Conservation (phyloP, 2,113 vertebrate species). For the Plecturocebus donacophilus region DNA sequence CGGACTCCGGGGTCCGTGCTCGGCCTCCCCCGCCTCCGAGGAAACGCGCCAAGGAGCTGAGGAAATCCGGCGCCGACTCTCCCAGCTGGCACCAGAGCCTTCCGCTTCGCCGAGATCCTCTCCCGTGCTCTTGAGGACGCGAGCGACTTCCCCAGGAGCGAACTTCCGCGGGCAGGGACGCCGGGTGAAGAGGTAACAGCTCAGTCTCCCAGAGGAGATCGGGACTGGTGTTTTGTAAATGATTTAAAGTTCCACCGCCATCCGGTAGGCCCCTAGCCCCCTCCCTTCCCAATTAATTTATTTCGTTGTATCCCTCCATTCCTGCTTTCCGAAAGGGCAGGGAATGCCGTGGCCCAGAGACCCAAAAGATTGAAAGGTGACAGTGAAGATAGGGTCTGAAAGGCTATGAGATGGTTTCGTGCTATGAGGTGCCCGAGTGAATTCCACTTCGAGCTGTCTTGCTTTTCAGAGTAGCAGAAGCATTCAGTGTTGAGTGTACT, state of each 20-base stretch:
- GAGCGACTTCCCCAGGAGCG: background rate
- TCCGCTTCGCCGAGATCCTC: background rate
- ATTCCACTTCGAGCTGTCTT: background rate
- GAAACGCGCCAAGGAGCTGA: background rate
- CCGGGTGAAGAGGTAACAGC: background rate
- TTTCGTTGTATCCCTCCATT: background rate
- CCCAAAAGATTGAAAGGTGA: background rate
- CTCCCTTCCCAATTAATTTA: background rate
- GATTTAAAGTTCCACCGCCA: background rate
- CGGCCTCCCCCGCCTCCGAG: background rate
- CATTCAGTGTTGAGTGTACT: background rate
- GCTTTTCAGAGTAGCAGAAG: background rate
- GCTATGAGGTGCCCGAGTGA: background rate
- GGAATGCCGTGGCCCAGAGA: background rate
- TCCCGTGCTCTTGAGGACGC: background rate
- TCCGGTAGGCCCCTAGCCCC: background rate
- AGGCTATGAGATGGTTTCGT: background rate
- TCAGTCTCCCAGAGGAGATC: background rate
- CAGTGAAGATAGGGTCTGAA: background rate
- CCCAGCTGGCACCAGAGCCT: background rate
- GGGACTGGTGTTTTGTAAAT: background rate
- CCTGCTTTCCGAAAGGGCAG: background rate
- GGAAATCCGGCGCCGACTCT: background rate
- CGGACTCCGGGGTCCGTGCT: background rate
- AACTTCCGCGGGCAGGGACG: conserved; percentile 19